Evolutionary conservation across 1,140 invertebrate species (phyloP), one percentile per base, ranked within the genome.

Genomic region (Drosophila pruinosa): DNA sequence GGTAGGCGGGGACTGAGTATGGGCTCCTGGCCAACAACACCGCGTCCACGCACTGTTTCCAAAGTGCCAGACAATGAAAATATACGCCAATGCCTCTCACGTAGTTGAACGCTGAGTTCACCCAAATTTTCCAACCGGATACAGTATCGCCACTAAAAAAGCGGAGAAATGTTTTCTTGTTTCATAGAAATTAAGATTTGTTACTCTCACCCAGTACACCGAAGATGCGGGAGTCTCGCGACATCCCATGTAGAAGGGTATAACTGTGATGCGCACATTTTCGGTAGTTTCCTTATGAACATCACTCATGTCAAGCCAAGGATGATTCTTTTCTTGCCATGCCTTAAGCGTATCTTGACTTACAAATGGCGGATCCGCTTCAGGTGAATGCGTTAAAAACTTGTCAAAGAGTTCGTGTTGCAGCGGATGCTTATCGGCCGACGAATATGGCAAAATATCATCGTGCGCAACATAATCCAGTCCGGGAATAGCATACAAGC

Each of bases 281-380:
- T 99, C 97, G 0, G 98, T 99, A 0, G 97, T 99, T 93, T 99
- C 97, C 90, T 97, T 97, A 91, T 99, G 97, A n/a, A 99, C 98
- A 92, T 99, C 97, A 26, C 97, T 98, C 45, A 99, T 92, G 90
- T 99, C 97, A 34, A 99, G 91, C 98, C 98, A 99, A 0, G 98
- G 97, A 92, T 99, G 97, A 92, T 99, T 99, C 89, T 98, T 98
- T 81, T 99, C 97, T 92, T 99, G 98, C 98, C 98, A 99, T 0
- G 97, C 96, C 79, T 95, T 93, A 1, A 99, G 92, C 0, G 97
- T 98, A 86, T 99, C 97, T 92, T 97, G 95, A 0, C 97, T 95
- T 53, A 95, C 92, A 92, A 97, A 99, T 0, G 96, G 95, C 1
- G 97, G 97, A 91, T 98, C 97, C 93, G 85, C 43, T 86, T 92